Evolutionary conservation across 1,140 invertebrate genomes (phyloP), one percentile per base, ranked within the genome.

Genomic region (Telenomus remus): DNA sequence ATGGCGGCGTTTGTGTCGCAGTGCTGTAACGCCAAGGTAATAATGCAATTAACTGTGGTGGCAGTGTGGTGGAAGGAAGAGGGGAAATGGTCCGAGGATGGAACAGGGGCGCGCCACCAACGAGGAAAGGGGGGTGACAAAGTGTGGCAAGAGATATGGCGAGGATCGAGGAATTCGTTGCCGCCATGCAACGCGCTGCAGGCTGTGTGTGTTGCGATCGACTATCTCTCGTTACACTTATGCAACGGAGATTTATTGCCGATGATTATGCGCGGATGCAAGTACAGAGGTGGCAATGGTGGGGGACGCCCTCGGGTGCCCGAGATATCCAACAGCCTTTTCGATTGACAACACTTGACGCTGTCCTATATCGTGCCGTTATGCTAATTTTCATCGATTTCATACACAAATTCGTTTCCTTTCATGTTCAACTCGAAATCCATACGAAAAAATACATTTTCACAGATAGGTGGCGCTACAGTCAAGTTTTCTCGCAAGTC

Each of bases 201-300:
- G 86, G 85, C 85, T 87, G 84, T 88, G 78, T 87, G 85, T 85
- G 85, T 86, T 87, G 82, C 85, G 87, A 88, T 87, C 82, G 79
- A 79, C 70, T 87, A 88, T 88, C 87, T 87, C 85, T 87, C 83
- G 85, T 87, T 87, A 87, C 86, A 87, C 86, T 88, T 88, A 88
- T 87, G 87, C 87, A 88, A 88, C 85, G 80, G 81, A 87, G 87
- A 88, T 88, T 87, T 88, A 87, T 88, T 88, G 85, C 82, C 81
- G 80, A 81, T 84, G 84, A 84, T 85, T 84, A 84, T 85, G 82
- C 81, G 80, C 79, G 79, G 82, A 84, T 82, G 84, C 83, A 86
- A 83, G 83, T 84, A 82, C 82, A 74, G 78, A 78, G 79, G 72
- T 60, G 80, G 76, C 61, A 50, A 19, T 61, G 68, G 78, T 61